phyloP scores from a whole-genome alignment of 2,113 vertebrate genomes.

The Callithrix jacchus region DNA sequence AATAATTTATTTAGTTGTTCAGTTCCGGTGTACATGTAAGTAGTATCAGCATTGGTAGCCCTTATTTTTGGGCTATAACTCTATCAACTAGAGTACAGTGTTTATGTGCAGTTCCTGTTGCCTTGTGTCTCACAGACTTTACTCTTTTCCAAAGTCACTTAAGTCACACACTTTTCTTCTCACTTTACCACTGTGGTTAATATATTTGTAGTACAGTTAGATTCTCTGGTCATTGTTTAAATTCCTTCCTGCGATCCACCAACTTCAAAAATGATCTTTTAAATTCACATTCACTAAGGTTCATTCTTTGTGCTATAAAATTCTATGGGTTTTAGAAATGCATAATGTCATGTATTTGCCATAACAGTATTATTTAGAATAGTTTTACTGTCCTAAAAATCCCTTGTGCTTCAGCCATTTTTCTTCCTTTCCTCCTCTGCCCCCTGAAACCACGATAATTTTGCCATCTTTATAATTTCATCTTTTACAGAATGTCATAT shows the following conservation, averaged over 20 bases:
- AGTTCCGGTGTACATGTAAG: accelerated
- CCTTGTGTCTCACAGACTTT: background rate
- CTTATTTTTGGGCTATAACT: background rate
- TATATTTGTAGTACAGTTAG: background rate
- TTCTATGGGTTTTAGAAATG: background rate
- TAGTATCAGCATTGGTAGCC: background rate
- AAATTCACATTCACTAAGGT: background rate
- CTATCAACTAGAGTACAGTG: background rate
- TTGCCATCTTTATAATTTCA: background rate
- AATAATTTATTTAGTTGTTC: background rate
- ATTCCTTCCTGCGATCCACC: background rate
- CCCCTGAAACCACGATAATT: background rate
- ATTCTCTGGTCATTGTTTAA: too few relatives aligned
- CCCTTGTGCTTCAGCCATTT: too few relatives aligned
- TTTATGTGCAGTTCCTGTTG: too few relatives aligned
- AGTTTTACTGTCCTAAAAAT: background rate
- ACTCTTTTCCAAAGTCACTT: too few relatives aligned
- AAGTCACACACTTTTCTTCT: background rate
- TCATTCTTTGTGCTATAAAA: background rate
- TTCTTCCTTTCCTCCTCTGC: background rate
- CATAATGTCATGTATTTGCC: background rate
- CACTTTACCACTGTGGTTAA: too few relatives aligned
- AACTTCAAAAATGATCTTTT: background rate
- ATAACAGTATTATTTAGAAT: background rate
- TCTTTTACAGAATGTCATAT: background rate